A percentile compares a stretch with the other conserved stretches of the same genome.
These are phyloP conservation scores for Drosophila mayri DNA, from an alignment of 1,140 invertebrate species.

Conservation along the genomic window DNA sequence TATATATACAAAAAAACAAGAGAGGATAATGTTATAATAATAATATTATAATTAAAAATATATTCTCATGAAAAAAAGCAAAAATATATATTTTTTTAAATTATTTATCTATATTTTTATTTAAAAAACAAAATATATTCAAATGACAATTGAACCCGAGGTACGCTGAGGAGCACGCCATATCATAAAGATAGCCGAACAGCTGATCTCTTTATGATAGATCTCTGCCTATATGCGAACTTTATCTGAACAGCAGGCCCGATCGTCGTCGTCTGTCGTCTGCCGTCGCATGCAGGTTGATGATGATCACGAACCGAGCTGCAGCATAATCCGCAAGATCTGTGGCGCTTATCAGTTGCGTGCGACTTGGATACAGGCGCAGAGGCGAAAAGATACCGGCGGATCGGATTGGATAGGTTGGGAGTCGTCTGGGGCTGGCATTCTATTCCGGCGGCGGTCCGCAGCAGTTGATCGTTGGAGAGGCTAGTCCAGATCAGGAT, in stretches of 20 bases:
- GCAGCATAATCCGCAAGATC: slow-evolving; percentile 53
- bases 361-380: slow-evolving; percentile 42
- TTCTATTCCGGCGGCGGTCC: slow-evolving; percentile 57
- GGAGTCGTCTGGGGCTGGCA: slow-evolving; percentile 44
- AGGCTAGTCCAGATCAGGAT: background rate
- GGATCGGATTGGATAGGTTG: slow-evolving; percentile 14
- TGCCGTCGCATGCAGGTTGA: slow-evolving; percentile 33
- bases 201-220: slow-evolving; percentile 49
- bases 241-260: slow-evolving; percentile 16
- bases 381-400: slow-evolving; percentile 2
- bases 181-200: slow-evolving; percentile 45
- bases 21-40: too few relatives aligned
- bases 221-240: slow-evolving; percentile 25
- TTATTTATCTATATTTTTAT: too few relatives aligned
- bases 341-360: slow-evolving; percentile 65
- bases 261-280: slow-evolving; percentile 9
- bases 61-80: too few relatives aligned
- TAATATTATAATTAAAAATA: too few relatives aligned
- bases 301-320: slow-evolving; percentile 56
- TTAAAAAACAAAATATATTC: too few relatives aligned
- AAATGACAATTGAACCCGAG: background rate
- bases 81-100: too few relatives aligned
- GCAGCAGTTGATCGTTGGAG: slow-evolving; percentile 25
- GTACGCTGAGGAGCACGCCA: slow-evolving; percentile 24
- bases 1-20: too few relatives aligned